These are phyloP conservation scores for Agapetus fuscipes DNA, from an alignment of 2,888 invertebrate species.

Conservation along the genomic window DNA sequence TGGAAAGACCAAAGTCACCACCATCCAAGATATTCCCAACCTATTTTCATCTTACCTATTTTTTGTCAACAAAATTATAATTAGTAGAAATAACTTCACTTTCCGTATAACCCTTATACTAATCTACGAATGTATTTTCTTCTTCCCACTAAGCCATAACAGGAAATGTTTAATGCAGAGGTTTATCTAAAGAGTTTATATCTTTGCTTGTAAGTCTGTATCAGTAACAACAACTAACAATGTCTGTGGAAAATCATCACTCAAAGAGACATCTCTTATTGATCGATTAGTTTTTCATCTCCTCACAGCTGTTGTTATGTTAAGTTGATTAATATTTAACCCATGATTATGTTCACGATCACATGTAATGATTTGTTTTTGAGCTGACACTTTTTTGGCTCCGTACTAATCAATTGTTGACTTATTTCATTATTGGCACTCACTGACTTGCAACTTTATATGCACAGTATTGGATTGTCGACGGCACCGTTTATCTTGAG, in stretches of 20 bases:
- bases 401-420: slow-evolving; percentile 10
- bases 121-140: slow-evolving; percentile 23
- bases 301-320: too few species aligned
- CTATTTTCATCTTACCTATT: too few species aligned
- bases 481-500: slow-evolving; percentile 47
- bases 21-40: too few species aligned
- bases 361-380: slow-evolving; percentile 55
- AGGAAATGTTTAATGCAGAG: slow-evolving; percentile 22
- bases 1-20: too few species aligned
- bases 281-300: too few species aligned
- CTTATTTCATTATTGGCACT: slow-evolving; percentile 39
- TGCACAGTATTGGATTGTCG: slow-evolving; percentile 44
- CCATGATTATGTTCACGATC: too few species aligned
- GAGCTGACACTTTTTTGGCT: slow-evolving; percentile 6
- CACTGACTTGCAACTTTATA: slow-evolving; percentile 48
- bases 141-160: slow-evolving; percentile 20
- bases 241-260: too few species aligned
- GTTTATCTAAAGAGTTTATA: slow-evolving; percentile 17
- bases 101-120: too few species aligned
- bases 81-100: too few species aligned
- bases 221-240: slow-evolving; percentile 12
- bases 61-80: too few species aligned
- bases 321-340: too few species aligned
- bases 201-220: slow-evolving; percentile 18
- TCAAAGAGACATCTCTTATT: too few species aligned